These are phyloP conservation scores for Torymus tubicola DNA, from an alignment of 2,888 invertebrate genomes.

Conservation along the genomic window DNA sequence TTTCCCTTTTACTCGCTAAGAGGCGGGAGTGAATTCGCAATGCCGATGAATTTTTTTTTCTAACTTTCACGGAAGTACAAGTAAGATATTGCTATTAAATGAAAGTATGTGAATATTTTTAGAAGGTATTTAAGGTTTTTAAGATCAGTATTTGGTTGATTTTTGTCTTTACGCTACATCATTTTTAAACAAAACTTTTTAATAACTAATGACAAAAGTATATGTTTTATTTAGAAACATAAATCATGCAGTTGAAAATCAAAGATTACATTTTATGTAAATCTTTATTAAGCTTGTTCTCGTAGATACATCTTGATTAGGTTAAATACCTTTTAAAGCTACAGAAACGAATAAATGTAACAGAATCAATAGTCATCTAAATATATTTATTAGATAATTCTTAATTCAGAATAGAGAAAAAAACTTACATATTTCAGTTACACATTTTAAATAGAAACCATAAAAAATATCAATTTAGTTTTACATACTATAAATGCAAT, in stretches of 20 bases:
- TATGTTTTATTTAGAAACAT: too few species aligned
- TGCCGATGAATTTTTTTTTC: conserved; percentile 14
- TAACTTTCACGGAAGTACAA: not conserved
- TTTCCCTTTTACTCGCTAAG: conserved; percentile 1
- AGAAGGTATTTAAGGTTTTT: conserved; percentile 12
- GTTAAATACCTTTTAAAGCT: conserved; percentile 20
- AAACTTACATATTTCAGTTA: too few species aligned
- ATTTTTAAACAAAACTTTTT: too few species aligned
- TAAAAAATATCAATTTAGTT: too few species aligned
- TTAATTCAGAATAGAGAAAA: too few species aligned
- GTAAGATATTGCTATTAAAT: not conserved
- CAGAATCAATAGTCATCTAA: not conserved
- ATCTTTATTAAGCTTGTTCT: not conserved
- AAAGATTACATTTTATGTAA: not conserved
- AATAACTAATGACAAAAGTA: too few species aligned
- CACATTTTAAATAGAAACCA: too few species aligned
- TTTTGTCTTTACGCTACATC: too few species aligned
- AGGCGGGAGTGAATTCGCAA: conserved; percentile 30
- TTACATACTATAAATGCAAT: not conserved
- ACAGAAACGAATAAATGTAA: conserved; percentile 5
- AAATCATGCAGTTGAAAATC: not conserved
- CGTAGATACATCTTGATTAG: not conserved
- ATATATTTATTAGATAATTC: too few species aligned
- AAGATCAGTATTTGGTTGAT: conserved; percentile 4
- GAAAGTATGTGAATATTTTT: conserved; percentile 6